Evolutionary conservation across 2,113 vertebrate genomes (phyloP).

Genomic region (Bubo bubo): DNA sequence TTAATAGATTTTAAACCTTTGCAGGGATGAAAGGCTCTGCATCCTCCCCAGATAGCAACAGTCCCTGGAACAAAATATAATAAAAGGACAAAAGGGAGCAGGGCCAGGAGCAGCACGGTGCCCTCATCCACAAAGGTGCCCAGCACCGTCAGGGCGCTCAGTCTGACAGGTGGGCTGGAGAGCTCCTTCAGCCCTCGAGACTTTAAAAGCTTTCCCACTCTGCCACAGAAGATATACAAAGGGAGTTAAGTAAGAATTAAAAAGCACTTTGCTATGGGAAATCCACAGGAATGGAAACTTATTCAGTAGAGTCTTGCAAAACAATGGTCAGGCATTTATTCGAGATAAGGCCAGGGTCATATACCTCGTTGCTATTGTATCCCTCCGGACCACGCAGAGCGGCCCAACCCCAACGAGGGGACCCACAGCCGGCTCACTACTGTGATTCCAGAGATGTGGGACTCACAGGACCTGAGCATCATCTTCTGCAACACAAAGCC

Average conservation of each 20-base stretch:
- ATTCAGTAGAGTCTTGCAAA: neutral
- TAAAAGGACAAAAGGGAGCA: neutral
- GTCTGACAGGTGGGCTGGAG: no score
- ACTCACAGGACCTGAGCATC: fast-evolving
- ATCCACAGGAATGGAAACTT: neutral
- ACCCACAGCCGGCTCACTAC: neutral
- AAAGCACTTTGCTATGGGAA: neutral
- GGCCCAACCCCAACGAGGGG: no score
- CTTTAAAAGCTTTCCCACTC: neutral
- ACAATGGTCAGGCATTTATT: neutral
- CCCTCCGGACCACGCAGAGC: fast-evolving
- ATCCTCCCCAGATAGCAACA: neutral
- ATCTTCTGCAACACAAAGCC: neutral
- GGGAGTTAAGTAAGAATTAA: neutral
- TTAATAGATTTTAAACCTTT: neutral
- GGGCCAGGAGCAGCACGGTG: no score
- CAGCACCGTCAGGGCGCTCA: neutral
- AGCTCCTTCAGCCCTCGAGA: neutral
- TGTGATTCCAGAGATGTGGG: fast-evolving
- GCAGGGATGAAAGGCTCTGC: neutral
- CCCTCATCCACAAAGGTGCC: neutral
- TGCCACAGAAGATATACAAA: neutral
- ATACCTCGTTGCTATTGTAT: fast-evolving
- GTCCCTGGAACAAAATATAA: neutral
- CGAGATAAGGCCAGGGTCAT: neutral